These are phyloP conservation scores for Lagorchestes hirsutus DNA, from an alignment of 2,797 vertebrate species.

Conservation along the genomic window DNA sequence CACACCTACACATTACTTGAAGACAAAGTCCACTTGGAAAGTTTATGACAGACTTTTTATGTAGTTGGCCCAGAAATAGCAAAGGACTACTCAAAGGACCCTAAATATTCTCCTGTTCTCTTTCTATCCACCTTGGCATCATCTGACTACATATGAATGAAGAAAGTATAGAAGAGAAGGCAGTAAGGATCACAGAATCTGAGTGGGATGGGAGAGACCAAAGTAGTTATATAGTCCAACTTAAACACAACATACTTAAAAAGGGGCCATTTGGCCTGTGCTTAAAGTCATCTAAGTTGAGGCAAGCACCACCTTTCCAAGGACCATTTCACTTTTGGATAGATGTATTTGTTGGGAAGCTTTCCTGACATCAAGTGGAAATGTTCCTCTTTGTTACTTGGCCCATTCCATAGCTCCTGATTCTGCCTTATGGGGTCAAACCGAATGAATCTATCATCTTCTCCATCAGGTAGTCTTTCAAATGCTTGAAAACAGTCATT, in stretches of 20 bases:
- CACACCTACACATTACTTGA: slow-evolving; percentile 32
- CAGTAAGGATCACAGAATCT: not conserved
- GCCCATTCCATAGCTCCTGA: not conserved
- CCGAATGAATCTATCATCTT: not conserved
- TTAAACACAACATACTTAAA: not conserved
- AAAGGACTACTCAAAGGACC: not conserved
- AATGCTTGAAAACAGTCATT: not conserved
- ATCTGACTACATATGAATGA: not conserved
- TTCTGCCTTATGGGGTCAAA: not conserved
- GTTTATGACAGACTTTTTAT: not conserved
- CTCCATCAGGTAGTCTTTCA: not conserved
- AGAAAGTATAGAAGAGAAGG: not conserved
- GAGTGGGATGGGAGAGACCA: not conserved
- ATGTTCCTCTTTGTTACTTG: not conserved
- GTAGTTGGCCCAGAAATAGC: not conserved
- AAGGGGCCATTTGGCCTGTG: not conserved
- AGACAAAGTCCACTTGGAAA: slow-evolving; percentile 7
- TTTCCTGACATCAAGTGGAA: not conserved
- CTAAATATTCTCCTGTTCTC: not conserved
- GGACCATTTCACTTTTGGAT: not conserved
- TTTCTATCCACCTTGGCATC: not conserved
- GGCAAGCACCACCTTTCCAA: not conserved
- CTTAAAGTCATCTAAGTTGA: not conserved
- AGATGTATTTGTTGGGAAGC: not conserved
- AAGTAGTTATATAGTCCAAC: not conserved